Percentiles rank a stretch among this genome's conserved stretches.
Conservation (phyloP, 2,797 vertebrate genomes). For the Antennarius maculatus region DNA sequence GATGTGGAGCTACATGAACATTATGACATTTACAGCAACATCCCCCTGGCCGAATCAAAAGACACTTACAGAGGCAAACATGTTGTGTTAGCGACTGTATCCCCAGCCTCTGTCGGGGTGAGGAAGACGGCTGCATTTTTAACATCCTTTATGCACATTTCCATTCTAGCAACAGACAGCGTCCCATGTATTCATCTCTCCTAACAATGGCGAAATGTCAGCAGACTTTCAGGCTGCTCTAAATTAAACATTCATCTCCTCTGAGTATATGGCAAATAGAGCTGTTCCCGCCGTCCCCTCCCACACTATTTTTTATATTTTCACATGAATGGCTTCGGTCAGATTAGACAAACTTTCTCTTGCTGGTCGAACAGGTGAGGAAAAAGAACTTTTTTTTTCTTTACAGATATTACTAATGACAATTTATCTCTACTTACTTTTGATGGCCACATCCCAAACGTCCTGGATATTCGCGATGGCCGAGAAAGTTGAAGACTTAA, state of each 20-base stretch:
- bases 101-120: conserved; percentile 46
- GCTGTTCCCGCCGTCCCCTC: conserved; percentile 46
- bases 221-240: conserved; percentile 78
- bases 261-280: conserved; percentile 66
- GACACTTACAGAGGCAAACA: conserved; percentile 27
- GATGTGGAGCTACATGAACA: conserved; percentile 30
- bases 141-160: conserved; percentile 78
- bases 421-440: conserved; percentile 34
- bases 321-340: conserved; percentile 32
- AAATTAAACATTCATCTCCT: conserved; percentile 82
- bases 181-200: conserved; percentile 74
- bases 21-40: conserved; percentile 31
- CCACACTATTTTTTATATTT: conserved; percentile 56
- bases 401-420: conserved; percentile 40
- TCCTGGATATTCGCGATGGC: conserved; percentile 52
- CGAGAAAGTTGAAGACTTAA: conserved; percentile 68
- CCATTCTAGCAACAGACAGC: conserved; percentile 73
- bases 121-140: conserved; percentile 75
- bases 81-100: conserved; percentile 40
- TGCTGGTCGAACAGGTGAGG: conserved; percentile 29
- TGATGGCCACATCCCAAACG: conserved; percentile 39
- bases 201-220: conserved; percentile 82
- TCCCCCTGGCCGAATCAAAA: conserved; percentile 31
- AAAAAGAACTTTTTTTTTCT: conserved; percentile 10
- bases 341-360: conserved; percentile 41